Evolutionary conservation across 2,113 vertebrate genomes (phyloP).

Genomic region (Antechinus flavipes): DNA sequence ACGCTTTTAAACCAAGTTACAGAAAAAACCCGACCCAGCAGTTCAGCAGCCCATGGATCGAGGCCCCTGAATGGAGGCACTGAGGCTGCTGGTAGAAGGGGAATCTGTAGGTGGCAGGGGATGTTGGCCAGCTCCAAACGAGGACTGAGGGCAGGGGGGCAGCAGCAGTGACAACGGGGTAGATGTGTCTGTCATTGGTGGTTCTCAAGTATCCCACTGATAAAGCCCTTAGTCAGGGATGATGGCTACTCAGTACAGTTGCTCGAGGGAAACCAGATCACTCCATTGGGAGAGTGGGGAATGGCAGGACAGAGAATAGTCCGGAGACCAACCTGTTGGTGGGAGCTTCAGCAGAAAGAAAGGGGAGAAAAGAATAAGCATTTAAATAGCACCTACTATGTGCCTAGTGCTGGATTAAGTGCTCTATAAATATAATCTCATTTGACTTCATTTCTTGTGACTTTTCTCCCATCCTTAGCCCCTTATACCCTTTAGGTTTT

Average conservation of each 20-base stretch:
- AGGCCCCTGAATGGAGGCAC: not conserved
- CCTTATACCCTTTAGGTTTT: no score
- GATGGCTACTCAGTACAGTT: not conserved
- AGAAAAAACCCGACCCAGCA: not conserved
- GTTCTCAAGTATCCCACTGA: no score
- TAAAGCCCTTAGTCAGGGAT: not conserved
- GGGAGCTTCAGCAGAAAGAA: not conserved
- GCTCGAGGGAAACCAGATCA: not conserved
- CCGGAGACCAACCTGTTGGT: not conserved
- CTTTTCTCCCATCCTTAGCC: no score
- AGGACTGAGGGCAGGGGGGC: not conserved
- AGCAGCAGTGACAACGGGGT: not conserved
- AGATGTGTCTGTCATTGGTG: not conserved
- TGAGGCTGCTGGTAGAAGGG: not conserved
- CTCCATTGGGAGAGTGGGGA: not conserved
- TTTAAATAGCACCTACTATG: not conserved
- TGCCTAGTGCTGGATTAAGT: not conserved
- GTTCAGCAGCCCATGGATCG: not conserved
- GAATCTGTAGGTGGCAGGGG: not conserved
- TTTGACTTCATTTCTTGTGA: no score
- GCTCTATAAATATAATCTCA: not conserved
- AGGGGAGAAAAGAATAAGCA: not conserved
- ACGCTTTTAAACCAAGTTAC: conserved; percentile 46
- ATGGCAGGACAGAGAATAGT: not conserved
- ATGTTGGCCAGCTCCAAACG: not conserved